Base-by-base conservation (phyloP, 2,797 vertebrate species). In the Chromis chromis region DNA sequence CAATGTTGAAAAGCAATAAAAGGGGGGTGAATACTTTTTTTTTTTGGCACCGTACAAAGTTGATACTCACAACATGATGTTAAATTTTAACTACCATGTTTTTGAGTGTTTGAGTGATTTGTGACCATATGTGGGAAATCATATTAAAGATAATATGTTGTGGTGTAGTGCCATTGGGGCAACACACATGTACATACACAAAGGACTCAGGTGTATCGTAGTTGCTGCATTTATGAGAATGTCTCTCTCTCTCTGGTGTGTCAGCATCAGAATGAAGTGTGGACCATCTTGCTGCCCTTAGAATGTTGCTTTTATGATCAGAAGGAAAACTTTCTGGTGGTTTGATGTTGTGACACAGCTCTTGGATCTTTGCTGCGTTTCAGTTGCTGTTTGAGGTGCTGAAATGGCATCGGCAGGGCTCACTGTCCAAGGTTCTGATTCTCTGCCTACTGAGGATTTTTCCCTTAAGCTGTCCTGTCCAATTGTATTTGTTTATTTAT, bases 401-500 rank as follows among this genome's bases (percentile, higher is more conserved):
- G 61, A 78, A 66, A 66, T 11, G 1, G 12, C 50, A 60, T 21
- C 19, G 6, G 2, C 56, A 78, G 42, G 22, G 13, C 14, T 44
- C 1, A 14, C 61, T 67, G 74, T 69, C 64, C 60, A 24, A 52
- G 65, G 24, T 53, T 60, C 59, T 70, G 48, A 70, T 21, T 75
- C 11, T 25, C 25, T 2, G 25, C 25, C 25, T 25, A 4, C 4
- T 25, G 25, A 44, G 2, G 8, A 39, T 39, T 42, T 42, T 42
- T 42, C 11, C 14, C 7, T 46, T n/a, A n/a, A 9, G 44, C 44
- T 46, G 16, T n/a, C 16, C 40, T 16, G 6, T 42, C 5, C 5
- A 4, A 42, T 42, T 42, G 3, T 4, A 4, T 14, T 42, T 42
- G 1, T 42, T 42, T 40, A 16, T 40, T 40, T 40, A 16, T 31